phyloP scores from a whole-genome alignment of 2,113 vertebrate species.

The Patagioenas fasciata region DNA sequence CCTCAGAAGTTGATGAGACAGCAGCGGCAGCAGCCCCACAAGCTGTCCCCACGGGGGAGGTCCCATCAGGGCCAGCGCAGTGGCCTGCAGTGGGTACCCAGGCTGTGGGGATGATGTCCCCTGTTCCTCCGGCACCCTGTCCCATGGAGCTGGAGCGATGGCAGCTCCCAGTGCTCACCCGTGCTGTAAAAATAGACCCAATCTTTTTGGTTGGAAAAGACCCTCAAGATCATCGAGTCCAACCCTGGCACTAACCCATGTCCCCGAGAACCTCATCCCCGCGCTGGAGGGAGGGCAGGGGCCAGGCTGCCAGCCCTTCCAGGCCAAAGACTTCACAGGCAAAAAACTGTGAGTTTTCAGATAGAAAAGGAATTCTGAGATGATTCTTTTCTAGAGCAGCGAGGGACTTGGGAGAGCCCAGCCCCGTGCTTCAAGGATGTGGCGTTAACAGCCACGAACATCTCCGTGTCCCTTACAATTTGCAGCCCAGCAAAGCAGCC shows the following conservation, averaged over 20 bases:
- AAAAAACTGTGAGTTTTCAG: background rate
- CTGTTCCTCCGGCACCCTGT: background rate
- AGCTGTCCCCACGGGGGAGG: background rate
- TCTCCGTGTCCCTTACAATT: background rate
- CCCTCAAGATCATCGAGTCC: no score
- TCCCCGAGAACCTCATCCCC: no score
- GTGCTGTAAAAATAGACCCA: background rate
- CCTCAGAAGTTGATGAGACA: background rate
- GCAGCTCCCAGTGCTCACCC: background rate
- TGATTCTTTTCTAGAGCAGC: background rate
- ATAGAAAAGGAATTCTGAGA: background rate
- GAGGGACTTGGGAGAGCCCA: background rate
- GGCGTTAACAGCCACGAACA: background rate
- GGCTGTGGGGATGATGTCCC: no score
- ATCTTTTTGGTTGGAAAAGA: no score
- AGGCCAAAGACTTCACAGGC: background rate
- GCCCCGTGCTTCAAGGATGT: background rate
- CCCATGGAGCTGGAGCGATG: rapidly evolving
- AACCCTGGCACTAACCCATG: no score
- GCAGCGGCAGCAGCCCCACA: background rate
- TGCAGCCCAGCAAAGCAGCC: background rate
- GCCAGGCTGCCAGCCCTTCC: background rate
- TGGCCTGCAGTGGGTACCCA: no score
- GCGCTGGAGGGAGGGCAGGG: rapidly evolving
- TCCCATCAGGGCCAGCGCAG: rapidly evolving